Conservation (phyloP, 1,140 invertebrate genomes). For the Zophobas atratus region DNA sequence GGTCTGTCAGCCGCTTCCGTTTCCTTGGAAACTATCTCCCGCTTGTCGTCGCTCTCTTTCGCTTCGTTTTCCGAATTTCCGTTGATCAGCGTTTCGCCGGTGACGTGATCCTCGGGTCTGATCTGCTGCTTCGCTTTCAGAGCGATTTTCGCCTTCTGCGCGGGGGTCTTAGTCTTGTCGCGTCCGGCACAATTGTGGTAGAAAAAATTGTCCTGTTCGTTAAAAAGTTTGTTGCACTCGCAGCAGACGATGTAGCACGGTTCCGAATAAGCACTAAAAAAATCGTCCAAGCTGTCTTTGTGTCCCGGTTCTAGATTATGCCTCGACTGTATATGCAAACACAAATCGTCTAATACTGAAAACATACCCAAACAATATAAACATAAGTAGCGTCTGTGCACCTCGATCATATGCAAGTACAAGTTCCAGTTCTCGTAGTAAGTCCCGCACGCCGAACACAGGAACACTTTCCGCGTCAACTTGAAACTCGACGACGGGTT, state of each 20-base stretch:
- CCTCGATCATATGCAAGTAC: constrained; percentile 85
- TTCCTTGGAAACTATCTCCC: not conserved
- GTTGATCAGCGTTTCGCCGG: constrained; percentile 52
- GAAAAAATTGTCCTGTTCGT: constrained; percentile 80
- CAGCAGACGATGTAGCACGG: constrained; percentile 84
- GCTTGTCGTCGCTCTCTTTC: constrained; percentile 13
- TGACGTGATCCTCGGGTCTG: constrained; percentile 60
- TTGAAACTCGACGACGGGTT: constrained; percentile 69
- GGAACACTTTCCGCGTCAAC: constrained; percentile 81
- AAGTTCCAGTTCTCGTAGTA: constrained; percentile 89
- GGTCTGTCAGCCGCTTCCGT: constrained; percentile 9
- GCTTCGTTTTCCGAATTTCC: not conserved
- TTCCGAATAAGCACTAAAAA: constrained; percentile 76
- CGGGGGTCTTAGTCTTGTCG: constrained; percentile 62
- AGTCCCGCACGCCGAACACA: constrained; percentile 83
- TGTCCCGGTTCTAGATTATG: constrained; percentile 80
- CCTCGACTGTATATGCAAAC: constrained; percentile 80
- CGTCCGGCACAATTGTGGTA: constrained; percentile 76
- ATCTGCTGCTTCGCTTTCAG: constrained; percentile 55
- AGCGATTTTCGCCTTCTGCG: constrained; percentile 50
- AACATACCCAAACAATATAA: constrained; percentile 86
- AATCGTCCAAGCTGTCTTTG: constrained; percentile 76
- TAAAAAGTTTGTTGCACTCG: constrained; percentile 82
- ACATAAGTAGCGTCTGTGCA: constrained; percentile 84
- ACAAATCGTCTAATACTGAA: constrained; percentile 82